Conservation (phyloP, 1,140 invertebrate genomes). For the Mycetomoellerius zeteki region DNA sequence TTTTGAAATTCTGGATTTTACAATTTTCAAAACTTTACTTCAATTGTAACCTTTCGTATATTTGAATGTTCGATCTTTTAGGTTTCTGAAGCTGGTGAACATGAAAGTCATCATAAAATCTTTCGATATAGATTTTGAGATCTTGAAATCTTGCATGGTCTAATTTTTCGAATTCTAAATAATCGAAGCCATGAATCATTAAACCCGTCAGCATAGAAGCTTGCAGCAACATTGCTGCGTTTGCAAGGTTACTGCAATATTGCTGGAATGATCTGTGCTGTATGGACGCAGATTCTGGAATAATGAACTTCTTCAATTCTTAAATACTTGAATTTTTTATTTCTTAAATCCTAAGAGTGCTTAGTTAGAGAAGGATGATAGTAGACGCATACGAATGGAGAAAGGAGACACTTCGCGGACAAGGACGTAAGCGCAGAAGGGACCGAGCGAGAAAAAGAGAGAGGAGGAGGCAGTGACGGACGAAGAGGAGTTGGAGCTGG, state of each 20-base stretch:
- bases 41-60: too few relatives aligned
- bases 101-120: neutral
- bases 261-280: too few relatives aligned
- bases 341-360: neutral
- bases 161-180: neutral
- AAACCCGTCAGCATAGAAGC: too few relatives aligned
- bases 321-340: neutral
- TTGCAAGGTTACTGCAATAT: too few relatives aligned
- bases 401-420: conserved; percentile 30
- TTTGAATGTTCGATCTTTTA: neutral
- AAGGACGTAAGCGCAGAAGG: conserved; percentile 20
- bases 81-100: neutral
- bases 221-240: too few relatives aligned
- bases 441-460: conserved; percentile 52
- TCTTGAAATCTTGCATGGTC: neutral
- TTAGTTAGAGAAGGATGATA: conserved; percentile 61
- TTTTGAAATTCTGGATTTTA: neutral
- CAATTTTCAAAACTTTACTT: neutral
- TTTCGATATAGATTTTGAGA: neutral
- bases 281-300: neutral
- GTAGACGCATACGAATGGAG: conserved; percentile 30
- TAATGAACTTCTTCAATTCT: neutral
- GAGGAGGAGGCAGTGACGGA: conserved; percentile 44
- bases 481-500: conserved; percentile 35
- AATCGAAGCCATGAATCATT: neutral